A percentile compares a stretch with the other conserved stretches of the same genome.
These are phyloP conservation scores for Cyaniris semiargus DNA, from an alignment of 2,888 invertebrate species.

Conservation along the genomic window DNA sequence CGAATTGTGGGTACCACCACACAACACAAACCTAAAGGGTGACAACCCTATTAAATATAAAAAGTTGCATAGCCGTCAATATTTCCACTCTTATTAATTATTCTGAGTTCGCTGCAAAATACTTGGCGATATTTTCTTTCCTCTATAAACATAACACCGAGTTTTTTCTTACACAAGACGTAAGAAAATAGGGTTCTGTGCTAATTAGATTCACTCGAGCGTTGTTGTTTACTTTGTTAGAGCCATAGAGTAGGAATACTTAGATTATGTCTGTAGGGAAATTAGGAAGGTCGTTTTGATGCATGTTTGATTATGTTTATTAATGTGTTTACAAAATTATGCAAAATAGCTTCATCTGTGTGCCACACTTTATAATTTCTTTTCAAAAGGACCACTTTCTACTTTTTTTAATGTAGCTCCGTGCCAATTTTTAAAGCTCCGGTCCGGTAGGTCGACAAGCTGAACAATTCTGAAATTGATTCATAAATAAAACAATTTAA, in stretches of 20 bases:
- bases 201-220: slow-evolving; percentile 22
- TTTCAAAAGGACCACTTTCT: too few relatives aligned
- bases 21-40: too few relatives aligned
- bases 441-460: too few relatives aligned
- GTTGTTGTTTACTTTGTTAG: slow-evolving; percentile 24
- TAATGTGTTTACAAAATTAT: too few relatives aligned
- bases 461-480: too few relatives aligned
- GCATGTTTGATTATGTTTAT: too few relatives aligned
- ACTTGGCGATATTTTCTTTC: slow-evolving; percentile 3
- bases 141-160: slow-evolving; percentile 12
- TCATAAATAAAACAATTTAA: too few relatives aligned
- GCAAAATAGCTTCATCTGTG: too few relatives aligned
- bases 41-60: background rate
- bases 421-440: too few relatives aligned
- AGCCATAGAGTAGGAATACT: background rate
- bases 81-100: background rate
- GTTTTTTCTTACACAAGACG: slow-evolving; percentile 19
- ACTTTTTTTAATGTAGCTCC: too few relatives aligned
- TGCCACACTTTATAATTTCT: too few relatives aligned
- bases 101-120: background rate
- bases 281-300: background rate
- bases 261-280: background rate
- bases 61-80: background rate
- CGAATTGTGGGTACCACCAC: too few relatives aligned
- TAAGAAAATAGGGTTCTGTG: slow-evolving; percentile 3